These are phyloP conservation scores for Drosophila punjabiensis DNA, from an alignment of 1,140 invertebrate genomes.

Conservation along the genomic window DNA sequence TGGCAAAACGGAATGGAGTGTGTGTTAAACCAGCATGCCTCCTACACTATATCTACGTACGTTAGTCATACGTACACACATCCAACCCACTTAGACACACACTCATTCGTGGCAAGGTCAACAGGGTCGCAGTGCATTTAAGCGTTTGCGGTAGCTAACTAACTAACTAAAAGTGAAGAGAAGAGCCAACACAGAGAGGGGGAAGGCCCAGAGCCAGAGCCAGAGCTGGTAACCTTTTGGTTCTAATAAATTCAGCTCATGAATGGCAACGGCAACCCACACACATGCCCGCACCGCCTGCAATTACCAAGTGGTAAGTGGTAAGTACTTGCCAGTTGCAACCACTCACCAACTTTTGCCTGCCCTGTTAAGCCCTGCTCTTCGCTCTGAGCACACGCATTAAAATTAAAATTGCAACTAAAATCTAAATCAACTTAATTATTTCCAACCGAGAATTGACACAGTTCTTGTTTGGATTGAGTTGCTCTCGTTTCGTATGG, in stretches of 20 bases:
- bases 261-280: constrained; percentile 28
- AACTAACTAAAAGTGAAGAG: constrained; percentile 52
- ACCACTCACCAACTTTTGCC: constrained; percentile 28
- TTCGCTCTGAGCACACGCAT: constrained; percentile 8
- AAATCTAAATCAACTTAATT: constrained; percentile 42
- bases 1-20: constrained; percentile 26
- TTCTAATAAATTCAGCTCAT: constrained; percentile 71
- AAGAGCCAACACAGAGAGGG: neutral
- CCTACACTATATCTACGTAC: neutral
- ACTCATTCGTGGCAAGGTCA: constrained; percentile 56
- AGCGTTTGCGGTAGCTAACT: constrained; percentile 53
- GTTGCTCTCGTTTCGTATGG: constrained; percentile 14
- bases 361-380: neutral
- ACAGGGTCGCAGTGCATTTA: constrained; percentile 68
- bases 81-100: constrained; percentile 13
- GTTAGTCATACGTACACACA: neutral
- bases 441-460: constrained; percentile 26
- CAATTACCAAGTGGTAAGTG: constrained; percentile 58
- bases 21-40: constrained; percentile 27
- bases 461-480: constrained; percentile 47
- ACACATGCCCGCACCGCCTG: constrained; percentile 28
- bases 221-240: constrained; percentile 15
- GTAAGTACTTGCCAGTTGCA: constrained; percentile 23
- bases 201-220: neutral
- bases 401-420: constrained; percentile 46